Conservation (phyloP, 1,140 invertebrate species). For the Zaprionus lachaisei region DNA sequence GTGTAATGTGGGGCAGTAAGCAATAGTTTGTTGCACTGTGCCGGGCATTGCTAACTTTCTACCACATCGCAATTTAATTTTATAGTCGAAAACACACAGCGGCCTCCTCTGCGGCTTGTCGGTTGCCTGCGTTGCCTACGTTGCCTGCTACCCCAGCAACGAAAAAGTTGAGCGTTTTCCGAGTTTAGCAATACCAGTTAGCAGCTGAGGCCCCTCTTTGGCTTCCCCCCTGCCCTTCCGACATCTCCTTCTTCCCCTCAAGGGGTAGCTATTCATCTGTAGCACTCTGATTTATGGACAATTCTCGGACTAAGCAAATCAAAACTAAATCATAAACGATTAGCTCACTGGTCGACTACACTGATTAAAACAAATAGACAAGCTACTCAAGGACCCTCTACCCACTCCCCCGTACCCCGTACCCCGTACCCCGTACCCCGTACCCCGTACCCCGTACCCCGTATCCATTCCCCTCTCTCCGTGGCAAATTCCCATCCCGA, state of each 20-base stretch:
- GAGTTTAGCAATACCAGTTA: conserved; percentile 19
- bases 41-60: conserved; percentile 77
- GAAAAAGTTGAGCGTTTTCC: conserved; percentile 38
- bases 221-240: not conserved
- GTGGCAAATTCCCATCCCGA: conserved; percentile 4
- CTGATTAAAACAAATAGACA: conserved; percentile 71
- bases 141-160: not conserved
- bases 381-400: conserved; percentile 4
- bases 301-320: conserved; percentile 61
- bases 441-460: not conserved
- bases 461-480: not conserved
- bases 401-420: not conserved
- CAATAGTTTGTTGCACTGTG: conserved; percentile 63
- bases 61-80: conserved; percentile 82
- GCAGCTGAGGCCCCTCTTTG: not conserved
- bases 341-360: conserved; percentile 67
- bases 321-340: conserved; percentile 80
- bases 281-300: conserved; percentile 57
- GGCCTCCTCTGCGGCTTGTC: conserved; percentile 56
- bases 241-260: not conserved
- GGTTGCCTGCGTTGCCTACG: conserved; percentile 14
- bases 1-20: conserved; percentile 76
- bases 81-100: conserved; percentile 81
- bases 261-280: not conserved
- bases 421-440: not conserved